Base-by-base conservation (phyloP, 2,113 vertebrate species). In the Brachypteracias leptosomus region DNA sequence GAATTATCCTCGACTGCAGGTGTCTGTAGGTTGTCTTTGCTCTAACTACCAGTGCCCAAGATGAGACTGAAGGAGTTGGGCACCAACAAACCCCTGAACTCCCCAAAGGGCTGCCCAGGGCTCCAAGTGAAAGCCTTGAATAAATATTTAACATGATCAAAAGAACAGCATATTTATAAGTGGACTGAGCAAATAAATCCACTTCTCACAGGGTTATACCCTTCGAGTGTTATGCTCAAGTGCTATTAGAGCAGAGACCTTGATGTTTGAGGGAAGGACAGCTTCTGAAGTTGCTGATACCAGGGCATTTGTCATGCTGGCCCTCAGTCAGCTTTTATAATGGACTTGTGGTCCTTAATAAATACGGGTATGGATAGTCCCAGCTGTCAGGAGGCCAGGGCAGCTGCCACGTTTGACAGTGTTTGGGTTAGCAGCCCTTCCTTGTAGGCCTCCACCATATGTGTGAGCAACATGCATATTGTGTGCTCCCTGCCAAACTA, bases 361-460 rank as follows among this genome's bases (percentile, higher is more conserved):
- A 93, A 88, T 75, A 71, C 62, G 74, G 55, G 8, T 36, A 91
- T 90, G 0, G 52, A 84, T 96, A 76, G 75, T 89, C 82, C 72
- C 91, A 95, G 91, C 93, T 95, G 93, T 85, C 86, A 82, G 72
- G 62, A 85, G 95, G 90, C 88, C 63, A 24, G 65, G 93, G 94
- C 93, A 95, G 91, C 94, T 94, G 95, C 93, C 2, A 15, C 16
- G 1, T 66, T 38, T 78, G 87, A 52, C 81, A 57, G 74, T 80
- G 78, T 94, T 90, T 95, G 91, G 86, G 92, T 97, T 95, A 78
- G 61, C 93, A 93, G 78, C 88, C 82, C 84, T 92, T 88, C 79
- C 72, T 88, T 57, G 73, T 71, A 66, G 81, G 67, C 75, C 65
- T 63, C n/a, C 14, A 15, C 86, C 78, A 84, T 95, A 95, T 82